Conservation (phyloP, 2,888 invertebrate genomes). For the Germaria angustata region DNA sequence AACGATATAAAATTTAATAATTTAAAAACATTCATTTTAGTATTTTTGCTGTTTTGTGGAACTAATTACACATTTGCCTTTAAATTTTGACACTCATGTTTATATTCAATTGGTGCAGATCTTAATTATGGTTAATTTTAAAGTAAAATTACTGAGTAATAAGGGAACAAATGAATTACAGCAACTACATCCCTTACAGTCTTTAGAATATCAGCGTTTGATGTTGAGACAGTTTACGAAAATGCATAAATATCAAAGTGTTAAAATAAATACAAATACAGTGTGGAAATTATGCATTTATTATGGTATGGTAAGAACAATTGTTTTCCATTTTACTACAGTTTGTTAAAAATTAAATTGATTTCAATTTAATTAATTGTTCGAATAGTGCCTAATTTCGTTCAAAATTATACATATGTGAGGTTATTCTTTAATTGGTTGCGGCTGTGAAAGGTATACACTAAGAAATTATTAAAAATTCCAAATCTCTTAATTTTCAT, state of each 20-base stretch:
- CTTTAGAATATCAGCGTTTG: conserved; percentile 57
- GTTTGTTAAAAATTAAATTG: no score
- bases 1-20: not conserved
- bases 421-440: no score
- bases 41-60: conserved; percentile 53
- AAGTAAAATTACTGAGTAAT: not conserved
- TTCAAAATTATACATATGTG: no score
- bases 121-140: conserved; percentile 25
- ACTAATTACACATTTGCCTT: conserved; percentile 30
- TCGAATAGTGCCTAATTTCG: no score
- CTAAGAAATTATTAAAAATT: no score
- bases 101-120: conserved; percentile 50
- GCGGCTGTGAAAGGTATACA: no score
- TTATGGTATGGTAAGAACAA: conserved; percentile 62
- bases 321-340: not conserved
- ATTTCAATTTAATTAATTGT: no score
- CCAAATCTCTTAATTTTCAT: no score
- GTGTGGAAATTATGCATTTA: conserved; percentile 68
- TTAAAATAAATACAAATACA: conserved; percentile 50
- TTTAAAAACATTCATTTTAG: conserved; percentile 28
- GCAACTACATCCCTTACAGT: conserved; percentile 52
- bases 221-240: conserved; percentile 58
- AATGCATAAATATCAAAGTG: conserved; percentile 50
- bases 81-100: conserved; percentile 8
- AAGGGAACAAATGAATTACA: conserved; percentile 25